Conservation (phyloP, 2,797 vertebrate genomes). For the Propithecus deckenii region DNA sequence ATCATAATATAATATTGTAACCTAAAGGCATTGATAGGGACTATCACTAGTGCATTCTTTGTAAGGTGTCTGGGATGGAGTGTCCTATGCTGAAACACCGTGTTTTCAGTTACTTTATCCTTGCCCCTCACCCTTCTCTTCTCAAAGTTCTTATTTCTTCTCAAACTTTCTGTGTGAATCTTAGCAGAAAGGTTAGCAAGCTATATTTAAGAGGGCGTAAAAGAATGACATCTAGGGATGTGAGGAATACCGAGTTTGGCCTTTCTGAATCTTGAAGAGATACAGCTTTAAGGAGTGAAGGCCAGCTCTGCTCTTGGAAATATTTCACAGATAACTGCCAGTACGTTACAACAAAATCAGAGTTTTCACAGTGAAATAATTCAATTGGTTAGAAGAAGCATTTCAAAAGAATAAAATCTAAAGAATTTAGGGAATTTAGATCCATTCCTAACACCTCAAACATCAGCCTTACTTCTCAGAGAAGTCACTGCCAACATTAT, state of each 20-base stretch:
- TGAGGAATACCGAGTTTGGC: background rate
- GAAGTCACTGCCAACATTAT: slow-evolving; percentile 44
- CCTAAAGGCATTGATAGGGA: background rate
- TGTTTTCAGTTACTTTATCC: background rate
- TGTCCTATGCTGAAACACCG: background rate
- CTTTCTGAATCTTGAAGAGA: slow-evolving; percentile 1
- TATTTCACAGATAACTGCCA: slow-evolving; percentile 18
- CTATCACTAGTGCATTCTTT: background rate
- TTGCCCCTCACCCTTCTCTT: background rate
- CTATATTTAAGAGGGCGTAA: background rate
- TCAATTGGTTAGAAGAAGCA: background rate
- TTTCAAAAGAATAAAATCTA: slow-evolving; percentile 28
- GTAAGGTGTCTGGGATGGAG: background rate
- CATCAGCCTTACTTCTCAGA: background rate
- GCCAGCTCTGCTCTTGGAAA: background rate
- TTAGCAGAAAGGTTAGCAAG: background rate
- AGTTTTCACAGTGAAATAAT: slow-evolving; percentile 20
- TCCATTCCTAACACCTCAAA: slow-evolving; percentile 38
- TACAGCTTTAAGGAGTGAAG: background rate
- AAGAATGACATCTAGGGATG: background rate
- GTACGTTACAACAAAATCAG: background rate
- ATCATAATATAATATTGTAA: background rate
- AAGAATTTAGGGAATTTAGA: slow-evolving; percentile 10
- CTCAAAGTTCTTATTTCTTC: background rate
- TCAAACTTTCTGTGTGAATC: background rate